These are phyloP conservation scores for Drosophila biarmipes DNA, from an alignment of 1,140 invertebrate species.

Conservation along the genomic window DNA sequence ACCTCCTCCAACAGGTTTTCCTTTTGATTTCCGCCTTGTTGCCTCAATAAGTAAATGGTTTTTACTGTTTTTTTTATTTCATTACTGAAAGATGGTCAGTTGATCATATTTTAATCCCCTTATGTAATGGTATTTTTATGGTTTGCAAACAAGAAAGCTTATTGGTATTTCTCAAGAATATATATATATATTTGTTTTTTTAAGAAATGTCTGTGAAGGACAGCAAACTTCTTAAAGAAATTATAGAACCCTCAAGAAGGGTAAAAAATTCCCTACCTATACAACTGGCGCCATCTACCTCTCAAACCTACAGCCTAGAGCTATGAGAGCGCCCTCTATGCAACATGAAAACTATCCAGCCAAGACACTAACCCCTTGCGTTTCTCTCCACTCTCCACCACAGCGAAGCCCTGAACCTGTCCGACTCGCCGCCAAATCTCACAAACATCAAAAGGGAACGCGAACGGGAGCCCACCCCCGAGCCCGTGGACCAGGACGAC, in stretches of 20 bases:
- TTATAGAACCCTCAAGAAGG: too few species aligned
- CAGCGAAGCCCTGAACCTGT: constrained; percentile 88
- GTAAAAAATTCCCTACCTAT: not conserved
- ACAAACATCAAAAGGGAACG: constrained; percentile 87
- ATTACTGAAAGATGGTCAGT: too few species aligned
- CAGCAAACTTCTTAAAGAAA: too few species aligned
- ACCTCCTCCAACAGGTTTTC: not conserved
- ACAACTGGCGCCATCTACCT: not conserved
- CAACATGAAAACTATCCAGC: not conserved
- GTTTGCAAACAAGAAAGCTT: too few species aligned
- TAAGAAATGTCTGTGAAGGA: too few species aligned
- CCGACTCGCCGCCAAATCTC: constrained; percentile 86
- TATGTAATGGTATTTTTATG: too few species aligned
- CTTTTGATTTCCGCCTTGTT: not conserved
- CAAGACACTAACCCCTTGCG: constrained; percentile 24
- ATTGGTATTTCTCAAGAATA: too few species aligned
- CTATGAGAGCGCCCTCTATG: not conserved
- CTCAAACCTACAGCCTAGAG: not conserved
- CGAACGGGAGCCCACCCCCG: constrained; percentile 85
- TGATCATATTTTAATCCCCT: too few species aligned
- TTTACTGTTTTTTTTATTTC: not conserved
- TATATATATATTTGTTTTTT: too few species aligned
- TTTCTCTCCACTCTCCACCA: constrained; percentile 14
- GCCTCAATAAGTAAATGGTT: not conserved
- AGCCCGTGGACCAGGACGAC: constrained; percentile 68